These are phyloP conservation scores for Ophiothrix spiculata DNA, from an alignment of 35 echinoderm and acorn worm species.

Conservation along the genomic window DNA sequence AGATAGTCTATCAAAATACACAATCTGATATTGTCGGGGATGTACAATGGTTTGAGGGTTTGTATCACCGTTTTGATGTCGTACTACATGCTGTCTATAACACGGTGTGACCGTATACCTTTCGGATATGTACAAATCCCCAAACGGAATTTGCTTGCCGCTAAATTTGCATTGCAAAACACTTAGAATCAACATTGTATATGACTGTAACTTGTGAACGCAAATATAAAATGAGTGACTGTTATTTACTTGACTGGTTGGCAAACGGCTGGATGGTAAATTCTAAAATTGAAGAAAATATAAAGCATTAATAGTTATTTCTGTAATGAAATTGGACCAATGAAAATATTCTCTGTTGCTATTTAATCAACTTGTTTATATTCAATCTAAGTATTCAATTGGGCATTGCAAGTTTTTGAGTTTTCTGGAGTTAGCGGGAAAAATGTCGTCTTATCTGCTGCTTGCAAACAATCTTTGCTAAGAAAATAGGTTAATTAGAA, in stretches of 20 bases:
- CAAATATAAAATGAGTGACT: background rate
- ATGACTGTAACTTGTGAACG: background rate
- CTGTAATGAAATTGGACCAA: too few species aligned
- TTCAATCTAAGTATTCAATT: too few species aligned
- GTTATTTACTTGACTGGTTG: background rate
- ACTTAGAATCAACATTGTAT: background rate
- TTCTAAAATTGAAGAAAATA: too few species aligned
- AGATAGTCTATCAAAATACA: background rate
- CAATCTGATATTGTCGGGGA: background rate
- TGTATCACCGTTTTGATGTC: background rate
- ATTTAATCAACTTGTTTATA: too few species aligned
- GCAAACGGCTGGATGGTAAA: too few species aligned
- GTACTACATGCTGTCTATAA: background rate
- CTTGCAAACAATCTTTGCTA: too few species aligned
- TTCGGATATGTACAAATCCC: background rate
- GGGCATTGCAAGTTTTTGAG: too few species aligned
- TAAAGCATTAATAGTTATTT: too few species aligned
- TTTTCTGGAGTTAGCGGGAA: too few species aligned
- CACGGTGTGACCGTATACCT: background rate
- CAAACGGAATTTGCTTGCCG: background rate
- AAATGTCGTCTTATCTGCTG: too few species aligned
- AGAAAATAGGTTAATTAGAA: too few species aligned
- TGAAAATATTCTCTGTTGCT: too few species aligned
- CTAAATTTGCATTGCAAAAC: background rate
- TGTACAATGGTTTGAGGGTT: background rate